These are phyloP conservation scores for Cichlasoma orientale DNA, from an alignment of 2,797 vertebrate genomes.

Conservation along the genomic window DNA sequence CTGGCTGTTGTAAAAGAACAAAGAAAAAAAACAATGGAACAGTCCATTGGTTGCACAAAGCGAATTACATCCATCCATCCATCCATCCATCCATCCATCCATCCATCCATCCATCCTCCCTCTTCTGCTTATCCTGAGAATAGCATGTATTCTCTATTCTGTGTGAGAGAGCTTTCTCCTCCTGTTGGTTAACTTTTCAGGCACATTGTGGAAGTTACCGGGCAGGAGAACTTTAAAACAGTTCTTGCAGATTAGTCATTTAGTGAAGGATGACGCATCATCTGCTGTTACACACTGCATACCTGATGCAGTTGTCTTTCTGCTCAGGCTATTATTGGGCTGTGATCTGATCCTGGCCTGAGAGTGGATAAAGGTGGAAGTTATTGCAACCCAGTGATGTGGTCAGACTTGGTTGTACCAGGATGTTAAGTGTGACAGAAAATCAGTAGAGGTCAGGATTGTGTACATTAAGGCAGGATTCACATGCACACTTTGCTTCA, in stretches of 20 bases:
- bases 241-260: neutral
- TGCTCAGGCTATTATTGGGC: neutral
- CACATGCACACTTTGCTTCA: neutral
- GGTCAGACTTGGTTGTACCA: neutral
- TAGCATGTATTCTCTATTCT: neutral
- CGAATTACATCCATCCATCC: too few relatives aligned
- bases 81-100: too few relatives aligned
- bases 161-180: neutral
- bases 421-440: neutral
- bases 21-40: fast-evolving
- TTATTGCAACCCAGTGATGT: neutral
- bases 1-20: fast-evolving
- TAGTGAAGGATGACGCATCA: neutral
- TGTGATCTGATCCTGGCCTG: neutral
- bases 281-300: neutral
- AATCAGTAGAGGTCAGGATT: neutral
- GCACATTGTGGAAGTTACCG: neutral
- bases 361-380: neutral
- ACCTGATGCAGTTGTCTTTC: neutral
- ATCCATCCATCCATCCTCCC: too few relatives aligned
- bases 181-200: neutral
- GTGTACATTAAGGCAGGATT: neutral
- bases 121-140: too few relatives aligned
- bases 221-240: neutral
- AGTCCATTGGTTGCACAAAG: neutral